A percentile compares a stretch with the other conserved stretches of the same genome.
Evolutionary conservation across 2,888 invertebrate species (phyloP).

Genomic region (Drosophila greeni): DNA sequence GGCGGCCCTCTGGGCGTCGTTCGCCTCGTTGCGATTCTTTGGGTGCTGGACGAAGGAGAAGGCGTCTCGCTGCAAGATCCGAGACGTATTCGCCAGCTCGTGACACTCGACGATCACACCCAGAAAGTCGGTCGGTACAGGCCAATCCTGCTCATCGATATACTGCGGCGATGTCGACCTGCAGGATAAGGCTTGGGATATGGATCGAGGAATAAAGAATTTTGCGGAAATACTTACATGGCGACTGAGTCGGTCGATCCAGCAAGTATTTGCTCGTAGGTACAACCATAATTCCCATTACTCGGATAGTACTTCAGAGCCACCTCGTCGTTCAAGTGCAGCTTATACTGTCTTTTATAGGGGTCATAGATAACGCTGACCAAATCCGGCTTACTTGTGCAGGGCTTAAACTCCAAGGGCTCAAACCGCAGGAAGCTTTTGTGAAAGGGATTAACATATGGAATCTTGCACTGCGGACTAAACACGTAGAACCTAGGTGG

Average conservation of each 20-base stretch:
- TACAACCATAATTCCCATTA: slow-evolving; percentile 1
- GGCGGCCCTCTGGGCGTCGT: background rate
- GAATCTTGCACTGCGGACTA: slow-evolving; percentile 33
- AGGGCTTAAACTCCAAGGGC: slow-evolving; percentile 2
- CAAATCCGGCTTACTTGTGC: slow-evolving; percentile 27
- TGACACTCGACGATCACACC: slow-evolving; percentile 50
- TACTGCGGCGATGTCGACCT: background rate
- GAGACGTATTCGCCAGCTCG: slow-evolving; percentile 32
- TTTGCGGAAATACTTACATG: slow-evolving; percentile 26
- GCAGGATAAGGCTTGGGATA: background rate
- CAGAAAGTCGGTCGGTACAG: slow-evolving; percentile 8
- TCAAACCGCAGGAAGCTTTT: background rate
- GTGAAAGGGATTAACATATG: slow-evolving; percentile 21
- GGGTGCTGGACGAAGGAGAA: slow-evolving; percentile 80
- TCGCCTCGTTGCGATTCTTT: background rate
- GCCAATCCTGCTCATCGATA: slow-evolving; percentile 8
- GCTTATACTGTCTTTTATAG: slow-evolving; percentile 18
- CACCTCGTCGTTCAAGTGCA: slow-evolving; percentile 17
- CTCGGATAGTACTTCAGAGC: background rate
- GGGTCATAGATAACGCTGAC: slow-evolving; percentile 35
- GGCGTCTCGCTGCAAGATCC: slow-evolving; percentile 76
- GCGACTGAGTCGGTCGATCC: slow-evolving; percentile 4
- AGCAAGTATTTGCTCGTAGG: background rate
- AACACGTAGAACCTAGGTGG: slow-evolving; percentile 20
- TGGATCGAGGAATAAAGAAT: background rate